Percentiles rank a stretch among this genome's conserved stretches.
These are phyloP conservation scores for Streptopelia turtur DNA, from an alignment of 2,797 vertebrate species.

Conservation along the genomic window DNA sequence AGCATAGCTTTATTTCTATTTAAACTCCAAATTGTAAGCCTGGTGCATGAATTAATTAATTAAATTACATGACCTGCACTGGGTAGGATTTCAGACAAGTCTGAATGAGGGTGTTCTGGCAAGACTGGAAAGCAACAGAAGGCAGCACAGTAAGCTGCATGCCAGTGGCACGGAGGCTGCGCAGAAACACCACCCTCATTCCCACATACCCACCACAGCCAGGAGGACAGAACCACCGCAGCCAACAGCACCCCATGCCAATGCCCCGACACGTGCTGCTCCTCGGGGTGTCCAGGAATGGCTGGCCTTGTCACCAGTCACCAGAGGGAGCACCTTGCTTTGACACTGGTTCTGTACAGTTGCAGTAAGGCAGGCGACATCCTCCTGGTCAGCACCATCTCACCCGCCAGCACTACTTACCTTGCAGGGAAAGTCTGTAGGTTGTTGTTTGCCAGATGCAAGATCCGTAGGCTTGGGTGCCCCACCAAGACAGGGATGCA, in stretches of 20 bases:
- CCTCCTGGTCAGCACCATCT: not conserved
- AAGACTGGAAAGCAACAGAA: not conserved
- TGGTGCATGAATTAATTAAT: not conserved
- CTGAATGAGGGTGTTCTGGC: not conserved
- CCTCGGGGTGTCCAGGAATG: not conserved
- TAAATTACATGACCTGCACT: not conserved
- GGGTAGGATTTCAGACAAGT: not conserved
- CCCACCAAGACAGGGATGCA: conserved; percentile 89
- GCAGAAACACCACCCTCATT: not conserved
- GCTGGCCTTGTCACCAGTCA: not conserved
- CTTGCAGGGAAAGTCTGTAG: conserved; percentile 94
- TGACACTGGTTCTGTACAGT: not conserved
- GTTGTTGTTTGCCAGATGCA: conserved; percentile 95
- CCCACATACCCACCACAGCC: no score
- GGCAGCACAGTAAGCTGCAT: not conserved
- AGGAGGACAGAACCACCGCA: not conserved
- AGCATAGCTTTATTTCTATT: not conserved
- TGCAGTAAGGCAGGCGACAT: not conserved
- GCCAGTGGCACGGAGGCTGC: not conserved
- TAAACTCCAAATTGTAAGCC: not conserved
- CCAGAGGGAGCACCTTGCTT: not conserved
- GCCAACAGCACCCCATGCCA: not conserved
- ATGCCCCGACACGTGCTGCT: not conserved
- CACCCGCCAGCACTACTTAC: conserved; percentile 65
- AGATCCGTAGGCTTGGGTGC: conserved; percentile 87